These are phyloP conservation scores for Ellobius talpinus DNA, from an alignment of 2,113 vertebrate genomes.

Conservation along the genomic window DNA sequence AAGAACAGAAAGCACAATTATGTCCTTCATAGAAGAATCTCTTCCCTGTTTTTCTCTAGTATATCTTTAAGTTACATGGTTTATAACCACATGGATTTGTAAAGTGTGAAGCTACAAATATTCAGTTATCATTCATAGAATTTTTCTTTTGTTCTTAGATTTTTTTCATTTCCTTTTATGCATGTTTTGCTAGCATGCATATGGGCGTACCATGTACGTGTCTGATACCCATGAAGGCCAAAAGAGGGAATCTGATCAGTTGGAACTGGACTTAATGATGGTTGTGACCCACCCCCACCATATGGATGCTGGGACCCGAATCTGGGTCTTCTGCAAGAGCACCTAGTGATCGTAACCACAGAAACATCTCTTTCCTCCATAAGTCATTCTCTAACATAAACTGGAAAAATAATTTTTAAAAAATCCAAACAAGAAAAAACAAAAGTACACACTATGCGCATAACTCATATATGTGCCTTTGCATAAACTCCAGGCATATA, in stretches of 20 bases:
- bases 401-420: not conserved
- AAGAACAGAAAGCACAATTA: not conserved
- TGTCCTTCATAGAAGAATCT: not conserved
- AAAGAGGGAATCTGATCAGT: not conserved
- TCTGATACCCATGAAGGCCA: not conserved
- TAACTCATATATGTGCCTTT: not conserved
- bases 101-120: not conserved
- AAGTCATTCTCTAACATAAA: constrained; percentile 26
- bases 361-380: not conserved
- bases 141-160: not conserved
- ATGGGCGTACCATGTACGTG: too few species aligned
- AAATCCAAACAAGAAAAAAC: not conserved
- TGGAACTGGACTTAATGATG: not conserved
- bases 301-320: not conserved
- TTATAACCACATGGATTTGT: not conserved
- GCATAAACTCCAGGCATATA: not conserved
- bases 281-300: too few species aligned
- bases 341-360: not conserved
- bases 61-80: not conserved
- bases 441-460: not conserved
- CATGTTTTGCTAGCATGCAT: not conserved
- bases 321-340: not conserved
- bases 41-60: not conserved
- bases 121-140: not conserved
- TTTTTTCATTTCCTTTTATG: not conserved